These are phyloP conservation scores for Pristiophorus japonicus DNA, from an alignment of 2,113 vertebrate species.

Conservation along the genomic window DNA sequence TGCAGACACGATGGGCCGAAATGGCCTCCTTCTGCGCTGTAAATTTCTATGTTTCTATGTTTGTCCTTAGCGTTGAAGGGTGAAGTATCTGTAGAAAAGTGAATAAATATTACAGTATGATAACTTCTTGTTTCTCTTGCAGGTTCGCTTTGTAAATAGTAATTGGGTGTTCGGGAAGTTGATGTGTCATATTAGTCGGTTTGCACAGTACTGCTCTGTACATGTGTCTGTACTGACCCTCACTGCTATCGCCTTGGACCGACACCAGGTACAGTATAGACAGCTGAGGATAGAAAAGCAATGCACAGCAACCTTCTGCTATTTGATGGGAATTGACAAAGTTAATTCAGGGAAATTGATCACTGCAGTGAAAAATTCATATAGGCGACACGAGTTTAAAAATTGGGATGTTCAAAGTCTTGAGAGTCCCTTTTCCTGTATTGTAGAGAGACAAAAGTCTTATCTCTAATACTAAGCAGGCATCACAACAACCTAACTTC, in stretches of 20 bases:
- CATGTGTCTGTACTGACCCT: conserved; percentile 66
- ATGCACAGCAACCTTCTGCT: background rate
- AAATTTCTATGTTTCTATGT: no score
- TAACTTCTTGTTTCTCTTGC: background rate
- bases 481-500: background rate
- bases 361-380: background rate
- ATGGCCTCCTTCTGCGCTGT: no score
- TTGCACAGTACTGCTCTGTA: conserved; percentile 68
- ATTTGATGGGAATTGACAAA: background rate
- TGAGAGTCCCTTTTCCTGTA: background rate
- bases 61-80: background rate
- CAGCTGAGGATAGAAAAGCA: background rate
- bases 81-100: background rate
- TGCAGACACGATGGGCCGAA: no score
- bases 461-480: background rate
- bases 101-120: background rate
- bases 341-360: no score
- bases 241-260: conserved; percentile 64
- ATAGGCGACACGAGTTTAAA: background rate
- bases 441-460: background rate
- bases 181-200: conserved; percentile 69
- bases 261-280: conserved; percentile 54
- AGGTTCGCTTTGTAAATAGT: conserved; percentile 68
- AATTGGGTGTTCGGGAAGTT: conserved; percentile 66
- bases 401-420: background rate